Evolutionary conservation across 2,113 vertebrate species (phyloP), one percentile per base, ranked within the genome.

Genomic region (Lepisosteus osseus): DNA sequence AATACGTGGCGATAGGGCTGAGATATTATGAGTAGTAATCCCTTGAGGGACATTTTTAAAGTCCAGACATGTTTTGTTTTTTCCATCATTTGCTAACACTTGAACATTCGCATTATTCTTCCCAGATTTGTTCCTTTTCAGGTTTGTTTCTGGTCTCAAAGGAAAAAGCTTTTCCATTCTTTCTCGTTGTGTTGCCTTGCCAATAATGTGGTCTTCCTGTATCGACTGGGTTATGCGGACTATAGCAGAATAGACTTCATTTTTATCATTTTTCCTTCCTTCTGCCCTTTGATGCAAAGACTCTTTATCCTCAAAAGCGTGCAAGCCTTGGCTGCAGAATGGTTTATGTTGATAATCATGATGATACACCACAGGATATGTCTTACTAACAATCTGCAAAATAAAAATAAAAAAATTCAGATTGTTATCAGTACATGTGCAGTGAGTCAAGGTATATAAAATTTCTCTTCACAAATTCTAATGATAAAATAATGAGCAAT

Each of bases 331-430:
- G 40, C 73, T 74, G 17, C 67, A 65, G 67, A 78, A 75, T 3
- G 73, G 76, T 56, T 79, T 68, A 62, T 57, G 54, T 2, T 70
- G 70, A 51, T 64, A 67, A 4, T 61, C 70, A 15, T 61, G 4
- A 15, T 59, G 63, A 66, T 42, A 74, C 45, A 78, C 64, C 51
- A 78, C 70, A 43, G 79, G 79, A 14, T 64, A 80, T 7, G 73
- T 83, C 70, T 77, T 75, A 68, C 79, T 76, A 44, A 70, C 69
- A 51, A 76, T 77, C 81, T 83, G 74, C 43, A 65, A 44, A 77
- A 61, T 5, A n/a, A 40, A 65, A 65, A 65, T n/a, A 64, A 64
- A 11, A 1, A 11, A 12, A 40, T 44, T 65, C n/a, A 65, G 5
- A 42, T 65, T 65, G 7, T 65, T 41, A 11, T 12, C 41, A 41